A percentile compares a stretch with the other conserved stretches of the same genome.
phyloP scores from a whole-genome alignment of 1,140 invertebrate genomes.

The Apolygus lucorum region DNA sequence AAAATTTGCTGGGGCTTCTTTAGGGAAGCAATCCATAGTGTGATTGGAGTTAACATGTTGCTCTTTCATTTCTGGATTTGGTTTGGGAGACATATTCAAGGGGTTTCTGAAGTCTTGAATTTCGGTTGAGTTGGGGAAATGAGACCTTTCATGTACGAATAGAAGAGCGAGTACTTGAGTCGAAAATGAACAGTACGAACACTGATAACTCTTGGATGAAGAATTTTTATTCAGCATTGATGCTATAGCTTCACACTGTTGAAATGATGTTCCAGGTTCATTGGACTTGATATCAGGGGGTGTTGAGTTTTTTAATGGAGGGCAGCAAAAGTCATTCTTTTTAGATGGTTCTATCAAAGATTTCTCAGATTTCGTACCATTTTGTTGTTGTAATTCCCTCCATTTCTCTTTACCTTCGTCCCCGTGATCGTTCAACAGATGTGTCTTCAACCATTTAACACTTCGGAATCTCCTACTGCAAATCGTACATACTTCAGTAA shows the following conservation, averaged over 20 bases:
- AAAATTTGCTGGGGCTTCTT: not conserved
- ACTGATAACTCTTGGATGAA: conserved; percentile 60
- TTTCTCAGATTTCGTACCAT: conserved; percentile 51
- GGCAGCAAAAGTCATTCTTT: conserved; percentile 17
- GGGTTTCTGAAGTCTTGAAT: conserved; percentile 45
- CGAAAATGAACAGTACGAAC: conserved; percentile 80
- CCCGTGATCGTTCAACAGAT: conserved; percentile 78
- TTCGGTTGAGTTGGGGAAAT: conserved; percentile 36
- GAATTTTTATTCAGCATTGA: not conserved
- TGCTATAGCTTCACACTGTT: not conserved
- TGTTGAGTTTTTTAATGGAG: not conserved
- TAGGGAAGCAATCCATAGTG: not conserved
- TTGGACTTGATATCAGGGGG: not conserved
- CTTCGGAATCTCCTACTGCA: conserved; percentile 82
- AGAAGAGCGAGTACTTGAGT: conserved; percentile 79
- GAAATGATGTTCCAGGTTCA: conserved; percentile 3
- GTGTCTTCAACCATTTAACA: conserved; percentile 80
- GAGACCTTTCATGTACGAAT: conserved; percentile 81
- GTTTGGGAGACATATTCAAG: conserved; percentile 49
- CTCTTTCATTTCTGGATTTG: conserved; percentile 31
- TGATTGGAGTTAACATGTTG: conserved; percentile 27
- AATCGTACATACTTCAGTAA: conserved; percentile 72
- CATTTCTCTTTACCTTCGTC: conserved; percentile 61
- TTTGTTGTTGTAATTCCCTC: conserved; percentile 48
- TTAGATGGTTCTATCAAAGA: not conserved